Base-by-base conservation (phyloP, 2,888 invertebrate genomes). In the Suillia variegata region DNA sequence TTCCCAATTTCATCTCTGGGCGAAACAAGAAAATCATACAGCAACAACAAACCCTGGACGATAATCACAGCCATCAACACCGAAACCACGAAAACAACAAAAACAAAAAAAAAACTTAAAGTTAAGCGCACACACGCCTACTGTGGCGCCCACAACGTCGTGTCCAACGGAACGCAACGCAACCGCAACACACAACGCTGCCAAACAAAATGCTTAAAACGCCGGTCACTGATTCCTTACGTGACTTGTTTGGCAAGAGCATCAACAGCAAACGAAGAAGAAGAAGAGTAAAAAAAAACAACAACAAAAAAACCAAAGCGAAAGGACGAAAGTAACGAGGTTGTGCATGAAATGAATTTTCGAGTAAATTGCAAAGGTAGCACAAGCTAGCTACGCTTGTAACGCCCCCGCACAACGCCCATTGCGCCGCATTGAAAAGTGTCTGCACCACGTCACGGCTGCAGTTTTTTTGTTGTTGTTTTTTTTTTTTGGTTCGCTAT, bases 161-260 rank as follows among this genome's bases (percentile, higher is more conserved):
- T n/a, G n/a, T n/a, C n/a, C n/a, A 8, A 13, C 38, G 38, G 3
- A 8, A n/a, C 38, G 4, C 38, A 38, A 38, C n/a, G 38, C 38
- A 38, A 13, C 13, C 6, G 38, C 38, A 38, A n/a, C 38, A n/a
- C 38, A n/a, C 38, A 38, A 13, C 38, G 38, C n/a, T n/a, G n/a
- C n/a, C n/a, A n/a, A n/a, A 38, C 38, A 38, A 13, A 38, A n/a
- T 5, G 17, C 45, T 45, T 17, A 45, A 45, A 45, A 45, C 18
- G 45, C 18, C 13, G 17, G 45, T 45, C 45, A 45, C 45, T 18
- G 45, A 45, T 45, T 17, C 45, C 18, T 45, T 45, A 45, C 45
- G 45, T 45, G 45, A 45, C 45, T 45, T 45, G 45, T 45, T 45
- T 45, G 20, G 45, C 45, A 45, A 45, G 18, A 26, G 26, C 26